Evolutionary conservation across 2,888 invertebrate species (phyloP), one percentile per base, ranked within the genome.

Genomic region (Epinotia bilunana): DNA sequence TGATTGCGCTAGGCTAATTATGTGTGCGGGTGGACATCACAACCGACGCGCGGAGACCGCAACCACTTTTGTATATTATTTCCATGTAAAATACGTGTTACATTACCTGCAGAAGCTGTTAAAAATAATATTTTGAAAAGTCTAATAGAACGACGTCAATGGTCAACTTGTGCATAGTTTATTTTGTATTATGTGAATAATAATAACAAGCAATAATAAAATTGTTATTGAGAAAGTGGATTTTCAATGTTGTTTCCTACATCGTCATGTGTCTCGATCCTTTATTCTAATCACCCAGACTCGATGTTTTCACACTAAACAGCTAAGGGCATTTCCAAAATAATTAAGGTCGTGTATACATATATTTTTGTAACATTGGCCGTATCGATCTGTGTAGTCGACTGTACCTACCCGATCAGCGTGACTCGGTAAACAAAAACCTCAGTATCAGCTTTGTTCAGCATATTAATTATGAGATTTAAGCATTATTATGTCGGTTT

Each of bases 121-220:
- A 85, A 83, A 84, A 85, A 83, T 83, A 91, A 86, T 86, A 85
- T 90, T 90, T 88, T 91, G 91, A 90, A 84, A 86, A 90, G 84
- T 88, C 86, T 88, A 84, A 87, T 87, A 87, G 87, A 87, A 86
- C 83, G 87, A 88, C 87, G 87, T 87, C 92, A 89, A 89, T 91
- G 92, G 92, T 92, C 93, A 90, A 93, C 87, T 94, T 95, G 95
- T 95, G 95, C 94, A 95, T 95, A 95, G 95, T 95, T 95, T 95
- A 95, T 95, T 95, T 95, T 95, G 95, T 95, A 95, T 95, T 95
- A 95, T 95, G 95, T 95, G 95, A 95, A 95, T 95, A 95, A 92
- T 89, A 87, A 87, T 95, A 95, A 95, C 95, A 89, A 95, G 95
- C 95, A 95, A 95, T 95, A 95, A 95, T 94, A 93, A 94, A 95